Base-by-base conservation (phyloP, 2,113 vertebrate species). In the Pangasianodon gigas region DNA sequence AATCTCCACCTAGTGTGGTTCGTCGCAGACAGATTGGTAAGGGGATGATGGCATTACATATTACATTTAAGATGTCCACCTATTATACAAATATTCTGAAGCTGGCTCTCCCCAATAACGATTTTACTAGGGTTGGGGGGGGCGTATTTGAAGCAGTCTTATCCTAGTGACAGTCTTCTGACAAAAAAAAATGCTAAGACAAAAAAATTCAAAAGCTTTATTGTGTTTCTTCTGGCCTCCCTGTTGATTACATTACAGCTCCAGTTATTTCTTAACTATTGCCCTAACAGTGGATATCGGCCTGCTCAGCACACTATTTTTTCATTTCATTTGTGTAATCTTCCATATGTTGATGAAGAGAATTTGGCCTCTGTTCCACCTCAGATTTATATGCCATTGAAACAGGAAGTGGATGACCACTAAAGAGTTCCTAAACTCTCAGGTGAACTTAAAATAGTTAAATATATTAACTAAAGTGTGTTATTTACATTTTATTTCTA, bases 11-110 rank as follows among this genome's bases (percentile, higher is more conserved):
- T 92, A 96, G 95, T 82, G 98, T 99, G 0, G 95, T 99, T 67
- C 98, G 98, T 52, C 97, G 97, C 65, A 94, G 98, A 87, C 97
- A 98, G 90, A 98, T 97, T 82, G 98, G 98, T 99, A 95, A 0
- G 93, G 21, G 37, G 10, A 24, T 19, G 9, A 69, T 48, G 6
- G 6, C n/a, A 7, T 29, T n/a, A 7, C 5, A 32, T 32, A 7
- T 48, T 19, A 82, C 0, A n/a, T n/a, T n/a, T 10, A 32, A 11
- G 16, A 41, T 58, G n/a, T 58, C 19, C 1, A 24, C 16, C 18
- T 83, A 41, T 24, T 58, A 24, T 58, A 51, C 5, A n/a, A 51
- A 29, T 29, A 41, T 60, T 24, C 2, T 10, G 29, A 16, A 18
- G 16, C 11, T 32, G 1, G 14, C 2, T 69, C 3, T 58, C 10